Conservation (phyloP, 1,140 invertebrate genomes). For the Drosophila cardini region DNA sequence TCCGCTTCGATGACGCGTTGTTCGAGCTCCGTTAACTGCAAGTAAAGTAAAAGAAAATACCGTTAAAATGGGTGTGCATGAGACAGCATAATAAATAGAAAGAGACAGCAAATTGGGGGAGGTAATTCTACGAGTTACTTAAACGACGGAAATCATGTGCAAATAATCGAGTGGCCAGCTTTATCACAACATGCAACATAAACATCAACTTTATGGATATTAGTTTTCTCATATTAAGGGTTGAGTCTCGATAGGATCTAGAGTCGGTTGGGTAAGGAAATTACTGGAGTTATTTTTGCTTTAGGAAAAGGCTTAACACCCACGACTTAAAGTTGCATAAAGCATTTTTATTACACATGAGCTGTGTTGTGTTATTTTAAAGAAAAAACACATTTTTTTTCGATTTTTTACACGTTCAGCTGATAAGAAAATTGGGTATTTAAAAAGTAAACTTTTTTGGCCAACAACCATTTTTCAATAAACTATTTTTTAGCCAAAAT, state of each 20-base stretch:
- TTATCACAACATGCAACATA: conserved; percentile 26
- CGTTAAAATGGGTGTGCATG: neutral
- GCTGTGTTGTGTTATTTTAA: too few species aligned
- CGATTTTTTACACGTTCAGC: too few species aligned
- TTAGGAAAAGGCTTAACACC: neutral
- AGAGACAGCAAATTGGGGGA: neutral
- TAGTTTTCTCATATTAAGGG: conserved; percentile 5
- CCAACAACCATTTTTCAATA: too few species aligned
- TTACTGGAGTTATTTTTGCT: neutral
- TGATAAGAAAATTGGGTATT: too few species aligned
- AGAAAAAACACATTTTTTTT: too few species aligned
- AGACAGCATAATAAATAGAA: neutral
- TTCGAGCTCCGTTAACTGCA: conserved; percentile 95
- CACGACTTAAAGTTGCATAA: neutral
- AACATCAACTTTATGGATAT: conserved; percentile 30
- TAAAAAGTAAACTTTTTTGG: too few species aligned
- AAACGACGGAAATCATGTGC: conserved; percentile 55
- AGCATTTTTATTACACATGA: too few species aligned
- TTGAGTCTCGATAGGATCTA: neutral
- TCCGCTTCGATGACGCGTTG: conserved; percentile 95
- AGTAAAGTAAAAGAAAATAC: conserved; percentile 85
- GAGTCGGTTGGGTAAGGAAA: neutral
- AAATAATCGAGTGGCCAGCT: conserved; percentile 44
- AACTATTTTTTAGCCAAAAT: too few species aligned
- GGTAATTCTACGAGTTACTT: conserved; percentile 15